phyloP scores from a whole-genome alignment of 2,888 invertebrate genomes.

The Heliconius sara region DNA sequence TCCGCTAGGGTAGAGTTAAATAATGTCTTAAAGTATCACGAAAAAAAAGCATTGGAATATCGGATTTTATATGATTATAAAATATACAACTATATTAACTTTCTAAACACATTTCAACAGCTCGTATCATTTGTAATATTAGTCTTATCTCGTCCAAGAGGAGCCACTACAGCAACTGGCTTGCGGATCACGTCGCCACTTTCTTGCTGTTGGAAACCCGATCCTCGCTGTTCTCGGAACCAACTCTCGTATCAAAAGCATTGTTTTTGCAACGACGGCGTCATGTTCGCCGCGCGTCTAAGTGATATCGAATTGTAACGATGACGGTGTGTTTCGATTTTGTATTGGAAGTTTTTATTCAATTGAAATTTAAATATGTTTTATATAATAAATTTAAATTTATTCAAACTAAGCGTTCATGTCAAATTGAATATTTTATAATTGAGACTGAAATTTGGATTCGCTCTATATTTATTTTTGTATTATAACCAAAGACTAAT shows the following conservation, averaged over 20 bases:
- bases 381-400: neutral
- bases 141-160: constrained; percentile 30
- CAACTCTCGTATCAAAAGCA: constrained; percentile 52
- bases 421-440: neutral
- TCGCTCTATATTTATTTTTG: no score
- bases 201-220: constrained; percentile 61
- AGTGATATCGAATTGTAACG: constrained; percentile 40
- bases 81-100: neutral
- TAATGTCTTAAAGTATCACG: no score
- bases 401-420: neutral
- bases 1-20: no score
- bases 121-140: constrained; percentile 7
- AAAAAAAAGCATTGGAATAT: no score
- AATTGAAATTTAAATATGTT: neutral
- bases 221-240: constrained; percentile 61
- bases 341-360: constrained; percentile 1
- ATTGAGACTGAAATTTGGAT: no score
- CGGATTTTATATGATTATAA: no score
- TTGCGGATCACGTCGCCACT: constrained; percentile 59
- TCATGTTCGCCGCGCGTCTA: constrained; percentile 37
- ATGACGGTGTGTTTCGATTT: constrained; percentile 15
- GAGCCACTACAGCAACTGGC: constrained; percentile 43
- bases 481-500: no score
- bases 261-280: constrained; percentile 51
- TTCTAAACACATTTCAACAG: neutral